Evolutionary conservation across 2,797 vertebrate species (phyloP).

Genomic region (Lutjanus campechanus): DNA sequence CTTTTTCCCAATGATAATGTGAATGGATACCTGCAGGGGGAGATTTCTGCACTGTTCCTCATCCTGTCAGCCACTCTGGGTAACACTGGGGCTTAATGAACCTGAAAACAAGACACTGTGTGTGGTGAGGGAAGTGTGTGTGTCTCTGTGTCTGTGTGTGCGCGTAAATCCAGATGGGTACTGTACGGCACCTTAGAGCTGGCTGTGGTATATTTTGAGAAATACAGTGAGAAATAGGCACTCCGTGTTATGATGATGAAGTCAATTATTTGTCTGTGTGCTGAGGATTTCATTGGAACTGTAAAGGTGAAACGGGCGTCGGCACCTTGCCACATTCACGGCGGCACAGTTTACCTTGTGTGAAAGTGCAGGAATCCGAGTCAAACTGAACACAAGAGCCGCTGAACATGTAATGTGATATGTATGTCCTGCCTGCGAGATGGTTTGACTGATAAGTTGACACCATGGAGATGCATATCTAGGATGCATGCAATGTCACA

Average conservation of each 20-base stretch:
- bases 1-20: slow-evolving; percentile 96
- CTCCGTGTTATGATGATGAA: slow-evolving; percentile 34
- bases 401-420: slow-evolving; percentile 67
- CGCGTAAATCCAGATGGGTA: slow-evolving; percentile 65
- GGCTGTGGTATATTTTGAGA: slow-evolving; percentile 36
- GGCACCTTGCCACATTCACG: slow-evolving; percentile 9
- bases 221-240: slow-evolving; percentile 28
- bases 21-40: slow-evolving; percentile 96
- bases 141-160: slow-evolving; percentile 24
- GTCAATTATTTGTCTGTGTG: slow-evolving; percentile 40
- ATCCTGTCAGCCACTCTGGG: slow-evolving; percentile 94
- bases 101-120: slow-evolving; percentile 92
- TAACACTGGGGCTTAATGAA: slow-evolving; percentile 97
- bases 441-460: slow-evolving; percentile 74
- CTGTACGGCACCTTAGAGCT: slow-evolving; percentile 54
- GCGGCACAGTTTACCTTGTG: slow-evolving; percentile 38
- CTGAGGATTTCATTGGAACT: slow-evolving; percentile 25
- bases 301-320: slow-evolving; percentile 31
- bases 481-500: slow-evolving; percentile 75
- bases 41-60: slow-evolving; percentile 92
- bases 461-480: slow-evolving; percentile 68
- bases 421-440: slow-evolving; percentile 66
- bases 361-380: slow-evolving; percentile 42
- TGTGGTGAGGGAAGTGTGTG: slow-evolving; percentile 64
- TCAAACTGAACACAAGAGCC: slow-evolving; percentile 25